Evolutionary conservation across 2,797 vertebrate genomes (phyloP).

Genomic region (Ispidina picta): DNA sequence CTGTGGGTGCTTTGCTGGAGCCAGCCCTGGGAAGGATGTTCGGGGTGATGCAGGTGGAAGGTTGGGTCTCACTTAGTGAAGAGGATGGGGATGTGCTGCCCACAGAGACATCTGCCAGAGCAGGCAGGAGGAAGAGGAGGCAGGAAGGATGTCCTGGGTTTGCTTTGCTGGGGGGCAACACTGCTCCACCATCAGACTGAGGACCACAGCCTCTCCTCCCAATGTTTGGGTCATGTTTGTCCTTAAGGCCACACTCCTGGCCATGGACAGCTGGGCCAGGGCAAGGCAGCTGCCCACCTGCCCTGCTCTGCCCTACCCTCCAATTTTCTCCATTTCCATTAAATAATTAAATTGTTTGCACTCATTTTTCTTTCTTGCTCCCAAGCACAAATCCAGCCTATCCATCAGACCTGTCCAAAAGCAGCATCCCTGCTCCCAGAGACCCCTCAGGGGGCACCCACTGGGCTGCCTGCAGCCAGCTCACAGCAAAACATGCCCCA

Average conservation of each 20-base stretch:
- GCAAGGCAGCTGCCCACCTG: not conserved
- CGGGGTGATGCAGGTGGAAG: not conserved
- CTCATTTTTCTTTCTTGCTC: not conserved
- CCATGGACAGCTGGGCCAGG: rapidly evolving
- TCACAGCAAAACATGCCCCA: not conserved
- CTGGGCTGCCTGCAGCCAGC: not conserved
- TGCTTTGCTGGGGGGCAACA: not conserved
- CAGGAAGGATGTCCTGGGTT: not conserved
- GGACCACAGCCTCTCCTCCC: not conserved
- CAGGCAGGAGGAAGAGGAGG: not conserved
- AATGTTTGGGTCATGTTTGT: rapidly evolving
- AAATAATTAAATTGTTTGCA: not conserved
- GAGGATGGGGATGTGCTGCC: not conserved
- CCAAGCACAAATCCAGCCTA: not conserved
- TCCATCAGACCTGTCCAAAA: not conserved
- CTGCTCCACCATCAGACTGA: not conserved
- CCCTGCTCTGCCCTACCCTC: not conserved
- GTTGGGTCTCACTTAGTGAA: rapidly evolving
- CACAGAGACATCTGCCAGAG: not conserved
- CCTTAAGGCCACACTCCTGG: not conserved
- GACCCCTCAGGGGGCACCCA: not conserved
- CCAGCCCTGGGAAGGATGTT: not conserved
- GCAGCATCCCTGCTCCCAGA: not conserved
- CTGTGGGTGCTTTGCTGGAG: not conserved
- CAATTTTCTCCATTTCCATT: not conserved